Percentiles rank a stretch among this genome's conserved stretches.
Evolutionary conservation across 1,140 invertebrate species (phyloP).

Genomic region (Schmidtea mediterranea): DNA sequence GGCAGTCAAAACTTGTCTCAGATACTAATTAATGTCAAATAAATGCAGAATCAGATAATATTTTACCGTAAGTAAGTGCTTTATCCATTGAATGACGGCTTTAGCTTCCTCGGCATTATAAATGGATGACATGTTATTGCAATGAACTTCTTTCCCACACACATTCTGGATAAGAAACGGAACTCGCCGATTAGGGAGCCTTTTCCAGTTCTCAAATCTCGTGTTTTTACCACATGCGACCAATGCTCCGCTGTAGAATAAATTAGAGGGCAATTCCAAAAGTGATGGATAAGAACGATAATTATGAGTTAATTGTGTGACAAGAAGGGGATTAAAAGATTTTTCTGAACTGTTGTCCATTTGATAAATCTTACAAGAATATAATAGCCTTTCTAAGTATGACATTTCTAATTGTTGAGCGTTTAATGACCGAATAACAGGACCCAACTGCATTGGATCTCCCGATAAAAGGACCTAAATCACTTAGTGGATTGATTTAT

Average conservation of each 20-base stretch:
- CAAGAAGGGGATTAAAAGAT: slow-evolving; percentile 18
- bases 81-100: slow-evolving; percentile 23
- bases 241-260: slow-evolving; percentile 54
- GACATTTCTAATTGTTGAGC: slow-evolving; percentile 40
- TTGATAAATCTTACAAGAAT: slow-evolving; percentile 34
- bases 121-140: slow-evolving; percentile 45
- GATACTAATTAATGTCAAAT: no score
- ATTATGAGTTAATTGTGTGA: slow-evolving; percentile 29
- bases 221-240: slow-evolving; percentile 22
- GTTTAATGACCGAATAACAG: slow-evolving; percentile 41
- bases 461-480: slow-evolving; percentile 46
- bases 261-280: slow-evolving; percentile 40
- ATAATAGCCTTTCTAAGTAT: slow-evolving; percentile 40
- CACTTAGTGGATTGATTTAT: neutral
- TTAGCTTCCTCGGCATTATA: slow-evolving; percentile 55
- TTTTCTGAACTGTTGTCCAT: slow-evolving; percentile 32
- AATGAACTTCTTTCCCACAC: slow-evolving; percentile 40
- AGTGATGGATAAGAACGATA: slow-evolving; percentile 48
- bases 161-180: slow-evolving; percentile 58
- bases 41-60: no score
- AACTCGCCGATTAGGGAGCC: slow-evolving; percentile 28
- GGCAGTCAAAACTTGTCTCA: no score
- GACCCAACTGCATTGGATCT: slow-evolving; percentile 65
- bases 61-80: slow-evolving; percentile 12
- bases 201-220: slow-evolving; percentile 20